A percentile compares a stretch with the other conserved stretches of the same genome.
These are phyloP conservation scores for Epizoanthus ramosus DNA, from an alignment of 92 coral and sea anemone species.

Conservation along the genomic window DNA sequence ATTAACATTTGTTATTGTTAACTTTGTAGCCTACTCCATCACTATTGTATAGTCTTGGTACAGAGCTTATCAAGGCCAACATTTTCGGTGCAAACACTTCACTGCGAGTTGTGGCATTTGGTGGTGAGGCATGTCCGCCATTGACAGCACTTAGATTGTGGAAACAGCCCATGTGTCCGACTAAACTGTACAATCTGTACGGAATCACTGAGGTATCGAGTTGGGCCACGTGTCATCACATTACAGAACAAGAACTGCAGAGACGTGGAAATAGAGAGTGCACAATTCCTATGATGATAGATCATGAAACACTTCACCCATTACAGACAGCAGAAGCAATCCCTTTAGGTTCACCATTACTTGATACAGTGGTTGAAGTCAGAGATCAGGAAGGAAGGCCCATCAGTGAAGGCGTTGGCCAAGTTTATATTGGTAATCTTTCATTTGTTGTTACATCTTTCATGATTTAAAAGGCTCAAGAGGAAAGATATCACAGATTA, in stretches of 20 bases:
- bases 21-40: slow-evolving; percentile 89
- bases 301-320: slow-evolving; percentile 14
- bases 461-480: too few species aligned
- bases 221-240: slow-evolving; percentile 84
- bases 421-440: slow-evolving; percentile 77
- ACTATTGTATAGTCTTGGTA: slow-evolving; percentile 74
- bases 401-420: slow-evolving; percentile 75
- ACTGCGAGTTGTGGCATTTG: slow-evolving; percentile 87
- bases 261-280: neutral
- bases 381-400: slow-evolving; percentile 53
- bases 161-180: slow-evolving; percentile 66
- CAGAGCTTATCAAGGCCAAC: slow-evolving; percentile 68
- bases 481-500: too few species aligned
- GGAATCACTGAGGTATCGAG: slow-evolving; percentile 97
- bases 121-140: slow-evolving; percentile 90
- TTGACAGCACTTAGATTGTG: slow-evolving; percentile 71
- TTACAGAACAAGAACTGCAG: slow-evolving; percentile 61
- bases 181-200: slow-evolving; percentile 77
- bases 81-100: slow-evolving; percentile 65
- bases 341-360: slow-evolving; percentile 68
- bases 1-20: neutral
- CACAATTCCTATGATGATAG: neutral
- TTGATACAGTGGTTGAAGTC: slow-evolving; percentile 64
- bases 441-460: neutral
- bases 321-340: slow-evolving; percentile 34